Conservation (phyloP, 2,888 invertebrate genomes). For the Keiferia lycopersicella region DNA sequence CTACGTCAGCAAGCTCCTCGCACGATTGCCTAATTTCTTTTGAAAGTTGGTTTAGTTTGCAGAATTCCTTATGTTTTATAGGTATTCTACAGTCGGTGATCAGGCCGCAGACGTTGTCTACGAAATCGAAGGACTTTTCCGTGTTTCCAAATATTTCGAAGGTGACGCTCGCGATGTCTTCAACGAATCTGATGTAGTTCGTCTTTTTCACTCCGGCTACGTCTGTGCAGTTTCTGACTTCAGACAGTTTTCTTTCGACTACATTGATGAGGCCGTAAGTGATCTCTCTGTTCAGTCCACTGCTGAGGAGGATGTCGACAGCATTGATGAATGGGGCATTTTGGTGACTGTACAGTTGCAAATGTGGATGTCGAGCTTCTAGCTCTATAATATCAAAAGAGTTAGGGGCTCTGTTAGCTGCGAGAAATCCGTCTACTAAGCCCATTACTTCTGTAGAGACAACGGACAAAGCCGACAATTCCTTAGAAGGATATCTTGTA, state of each 20-base stretch:
- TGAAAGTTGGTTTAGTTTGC: conserved; percentile 70
- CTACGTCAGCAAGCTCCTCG: conserved; percentile 67
- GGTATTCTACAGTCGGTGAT: conserved; percentile 73
- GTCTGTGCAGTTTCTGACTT: conserved; percentile 68
- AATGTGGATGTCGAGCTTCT: conserved; percentile 68
- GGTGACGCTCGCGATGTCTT: conserved; percentile 73
- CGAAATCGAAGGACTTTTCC: conserved; percentile 69
- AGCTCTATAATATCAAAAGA: conserved; percentile 75
- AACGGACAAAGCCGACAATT: conserved; percentile 80
- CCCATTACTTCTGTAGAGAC: conserved; percentile 83
- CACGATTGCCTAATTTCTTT: conserved; percentile 74
- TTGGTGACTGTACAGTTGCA: conserved; percentile 74
- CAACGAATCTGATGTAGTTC: conserved; percentile 73
- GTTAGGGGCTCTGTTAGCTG: conserved; percentile 72
- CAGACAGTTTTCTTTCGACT: conserved; percentile 74
- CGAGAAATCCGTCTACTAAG: conserved; percentile 82
- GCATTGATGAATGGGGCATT: conserved; percentile 76
- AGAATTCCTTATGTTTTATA: conserved; percentile 74
- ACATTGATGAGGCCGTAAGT: conserved; percentile 76
- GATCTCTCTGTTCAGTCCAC: conserved; percentile 75
- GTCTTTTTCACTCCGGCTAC: conserved; percentile 70
- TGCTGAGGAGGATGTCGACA: conserved; percentile 72
- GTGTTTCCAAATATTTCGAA: conserved; percentile 76
- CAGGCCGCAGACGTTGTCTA: conserved; percentile 69
- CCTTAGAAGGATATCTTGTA: conserved; percentile 73